Conservation (phyloP, 1,140 invertebrate genomes). For the Drosophila orosa region DNA sequence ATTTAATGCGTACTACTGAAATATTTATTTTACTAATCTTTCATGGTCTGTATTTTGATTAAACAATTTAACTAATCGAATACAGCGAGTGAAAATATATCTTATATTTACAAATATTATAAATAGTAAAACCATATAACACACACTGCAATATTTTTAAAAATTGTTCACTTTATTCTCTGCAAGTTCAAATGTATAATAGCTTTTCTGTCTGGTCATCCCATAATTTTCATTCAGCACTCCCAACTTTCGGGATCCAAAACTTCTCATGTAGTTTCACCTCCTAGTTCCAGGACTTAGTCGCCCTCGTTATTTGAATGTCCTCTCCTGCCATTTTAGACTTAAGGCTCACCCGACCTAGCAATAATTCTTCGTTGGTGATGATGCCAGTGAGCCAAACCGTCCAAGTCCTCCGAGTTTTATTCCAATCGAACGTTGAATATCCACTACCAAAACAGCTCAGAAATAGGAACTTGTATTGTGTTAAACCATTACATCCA, state of each 20-base stretch:
- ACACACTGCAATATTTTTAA: neutral
- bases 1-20: neutral
- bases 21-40: too few species aligned
- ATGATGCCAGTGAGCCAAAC: neutral
- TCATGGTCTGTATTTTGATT: neutral
- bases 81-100: neutral
- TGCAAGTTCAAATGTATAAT: too few species aligned
- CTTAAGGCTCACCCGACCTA: neutral
- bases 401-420: too few species aligned
- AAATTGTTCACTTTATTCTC: neutral
- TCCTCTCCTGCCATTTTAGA: neutral
- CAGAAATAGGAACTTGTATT: neutral
- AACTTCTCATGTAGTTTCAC: neutral
- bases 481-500: neutral
- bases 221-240: neutral
- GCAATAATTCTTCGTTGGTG: too few species aligned
- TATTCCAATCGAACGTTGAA: too few species aligned
- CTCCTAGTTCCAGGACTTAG: too few species aligned
- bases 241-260: neutral
- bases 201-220: neutral
- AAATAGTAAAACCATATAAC: neutral
- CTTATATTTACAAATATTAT: neutral
- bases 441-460: neutral
- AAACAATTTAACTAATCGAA: neutral
- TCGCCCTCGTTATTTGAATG: neutral